Conservation (phyloP, 2,797 vertebrate species). For the Halcyon chelicuti region DNA sequence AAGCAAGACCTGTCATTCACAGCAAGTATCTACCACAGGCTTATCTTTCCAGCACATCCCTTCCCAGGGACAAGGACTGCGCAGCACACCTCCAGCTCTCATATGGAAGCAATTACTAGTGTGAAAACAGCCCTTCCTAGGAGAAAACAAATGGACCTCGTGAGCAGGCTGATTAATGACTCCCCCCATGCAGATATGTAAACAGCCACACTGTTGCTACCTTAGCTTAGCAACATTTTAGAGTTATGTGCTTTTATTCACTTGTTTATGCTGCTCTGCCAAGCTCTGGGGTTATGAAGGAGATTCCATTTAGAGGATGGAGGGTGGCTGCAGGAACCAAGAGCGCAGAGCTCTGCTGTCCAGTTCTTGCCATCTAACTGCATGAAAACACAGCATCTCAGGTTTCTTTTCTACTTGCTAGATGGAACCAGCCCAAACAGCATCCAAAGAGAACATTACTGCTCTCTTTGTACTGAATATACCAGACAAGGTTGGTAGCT, state of each 20-base stretch:
- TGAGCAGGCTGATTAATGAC: background rate
- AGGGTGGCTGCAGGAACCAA: background rate
- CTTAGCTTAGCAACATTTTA: background rate
- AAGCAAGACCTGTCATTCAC: background rate
- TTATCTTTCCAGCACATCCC: background rate
- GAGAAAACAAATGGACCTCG: background rate
- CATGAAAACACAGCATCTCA: background rate
- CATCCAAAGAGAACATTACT: background rate
- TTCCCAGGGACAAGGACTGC: background rate
- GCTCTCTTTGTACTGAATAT: background rate
- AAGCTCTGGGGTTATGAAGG: background rate
- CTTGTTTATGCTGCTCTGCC: background rate
- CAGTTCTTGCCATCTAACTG: background rate
- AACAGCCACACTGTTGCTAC: slow-evolving; percentile 13
- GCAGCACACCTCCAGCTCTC: background rate
- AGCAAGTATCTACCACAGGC: background rate
- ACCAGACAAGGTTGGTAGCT: background rate
- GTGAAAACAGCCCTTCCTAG: background rate
- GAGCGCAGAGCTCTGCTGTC: background rate
- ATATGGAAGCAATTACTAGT: background rate
- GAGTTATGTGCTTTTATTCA: background rate
- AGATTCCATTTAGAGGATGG: background rate
- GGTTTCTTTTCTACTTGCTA: background rate
- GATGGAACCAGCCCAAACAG: background rate
- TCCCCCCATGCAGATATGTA: background rate